phyloP scores from a whole-genome alignment of 2,113 vertebrate genomes.

The Nothobranchius furzeri region DNA sequence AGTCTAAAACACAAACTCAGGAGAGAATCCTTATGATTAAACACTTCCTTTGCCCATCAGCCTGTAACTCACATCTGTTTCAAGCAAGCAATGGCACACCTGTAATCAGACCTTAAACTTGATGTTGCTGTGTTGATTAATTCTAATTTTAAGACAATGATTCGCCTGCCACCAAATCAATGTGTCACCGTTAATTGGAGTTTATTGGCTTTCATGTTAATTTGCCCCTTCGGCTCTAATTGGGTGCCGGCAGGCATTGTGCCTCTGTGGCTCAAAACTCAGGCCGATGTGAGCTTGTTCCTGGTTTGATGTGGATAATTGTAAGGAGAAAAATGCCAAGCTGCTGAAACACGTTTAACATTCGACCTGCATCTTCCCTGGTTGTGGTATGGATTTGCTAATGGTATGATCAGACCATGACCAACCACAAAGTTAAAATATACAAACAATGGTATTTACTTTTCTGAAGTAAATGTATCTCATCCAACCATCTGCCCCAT shows the following conservation, averaged over 20 bases:
- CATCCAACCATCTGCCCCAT: too few relatives aligned
- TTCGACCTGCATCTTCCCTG: not conserved
- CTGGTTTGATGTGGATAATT: constrained; percentile 25
- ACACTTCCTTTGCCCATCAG: constrained; percentile 32
- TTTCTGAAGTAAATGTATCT: too few relatives aligned
- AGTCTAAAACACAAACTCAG: not conserved
- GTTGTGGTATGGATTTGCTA: not conserved
- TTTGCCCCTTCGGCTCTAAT: constrained; percentile 60
- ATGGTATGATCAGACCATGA: too few relatives aligned
- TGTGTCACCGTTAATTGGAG: constrained; percentile 73
- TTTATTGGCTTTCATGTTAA: constrained; percentile 61
- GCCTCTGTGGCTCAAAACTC: constrained; percentile 28
- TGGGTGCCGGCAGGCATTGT: constrained; percentile 56
- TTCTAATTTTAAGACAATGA: constrained; percentile 71
- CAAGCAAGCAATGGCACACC: constrained; percentile 7
- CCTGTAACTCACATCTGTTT: constrained; percentile 16
- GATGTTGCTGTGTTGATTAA: constrained; percentile 67
- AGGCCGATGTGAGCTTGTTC: constrained; percentile 27
- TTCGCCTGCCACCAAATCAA: constrained; percentile 64
- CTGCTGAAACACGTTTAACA: not conserved
- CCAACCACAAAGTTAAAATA: too few relatives aligned
- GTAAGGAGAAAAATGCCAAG: not conserved
- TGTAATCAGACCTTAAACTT: constrained; percentile 43
- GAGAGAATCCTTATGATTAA: not conserved
- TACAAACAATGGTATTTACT: too few relatives aligned